Evolutionary conservation across 2,797 vertebrate genomes (phyloP), one percentile per base, ranked within the genome.

Genomic region (Enteromius treurensis): DNA sequence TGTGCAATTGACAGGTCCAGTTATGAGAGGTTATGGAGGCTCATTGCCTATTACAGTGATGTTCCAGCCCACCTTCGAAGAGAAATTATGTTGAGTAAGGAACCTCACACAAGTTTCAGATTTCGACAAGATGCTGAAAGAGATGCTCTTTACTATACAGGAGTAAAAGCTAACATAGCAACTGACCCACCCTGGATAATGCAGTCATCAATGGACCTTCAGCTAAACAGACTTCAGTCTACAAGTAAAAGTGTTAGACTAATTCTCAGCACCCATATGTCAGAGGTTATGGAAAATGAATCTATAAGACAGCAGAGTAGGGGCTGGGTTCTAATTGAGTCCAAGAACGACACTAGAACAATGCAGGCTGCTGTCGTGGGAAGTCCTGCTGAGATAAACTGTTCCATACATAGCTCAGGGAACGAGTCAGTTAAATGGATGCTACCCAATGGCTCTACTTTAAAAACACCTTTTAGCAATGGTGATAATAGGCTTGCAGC

Each of bases 1-100:
- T 99, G 98, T 34, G 91, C 94, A 0, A 95, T 98, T 84, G 95
- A 95, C 8, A 90, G 96, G 82, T 94, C 93, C 7, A 95, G 91
- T 75, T 98, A 98, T 21, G 96, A 98, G 86, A 94, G 92, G 5
- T 83, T 99, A 0, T 99, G 98, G 98, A 95, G 96, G 53, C 91
- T 98, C 11, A 95, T 98, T 7, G 98, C 97, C 0, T 98, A 98
- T 81, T 99, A 98, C 86, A 98, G 97, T 68, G 96, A 93, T 47
- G 94, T 95, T 0, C 96, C 98, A 1, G 96, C 96, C 4, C 96
- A 93, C 65, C 87, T 98, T 78, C 90, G 94, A 87, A 94, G 93
- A 3, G 95, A 93, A 4, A 0, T 78, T 3, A 77, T 92, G 87
- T 88, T 94, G 32, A 91, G 87, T 40, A 87, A 91, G 68, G 94